Evolutionary conservation across 2,888 invertebrate genomes (phyloP).

Genomic region (Cremastinae sp.): DNA sequence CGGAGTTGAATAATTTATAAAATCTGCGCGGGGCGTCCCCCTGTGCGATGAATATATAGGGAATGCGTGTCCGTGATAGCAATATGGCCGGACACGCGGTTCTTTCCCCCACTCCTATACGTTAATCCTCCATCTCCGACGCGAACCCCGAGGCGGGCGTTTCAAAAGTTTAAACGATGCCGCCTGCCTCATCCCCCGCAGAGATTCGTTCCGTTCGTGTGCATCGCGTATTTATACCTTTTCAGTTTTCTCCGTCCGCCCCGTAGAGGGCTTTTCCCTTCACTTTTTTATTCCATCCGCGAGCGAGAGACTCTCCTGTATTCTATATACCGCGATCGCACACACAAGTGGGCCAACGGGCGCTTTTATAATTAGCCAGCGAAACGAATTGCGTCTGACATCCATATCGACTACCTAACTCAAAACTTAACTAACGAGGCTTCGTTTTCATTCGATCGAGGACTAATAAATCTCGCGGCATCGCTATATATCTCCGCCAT

Average conservation of each 20-base stretch:
- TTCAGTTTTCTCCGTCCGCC: not conserved
- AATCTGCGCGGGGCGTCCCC: conserved; percentile 66
- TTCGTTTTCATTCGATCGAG: conserved; percentile 74
- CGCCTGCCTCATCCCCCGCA: conserved; percentile 58
- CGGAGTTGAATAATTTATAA: conserved; percentile 71
- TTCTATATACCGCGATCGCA: not conserved
- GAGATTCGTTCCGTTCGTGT: conserved; percentile 10
- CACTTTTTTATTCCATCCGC: conserved; percentile 6
- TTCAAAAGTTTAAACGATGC: conserved; percentile 71
- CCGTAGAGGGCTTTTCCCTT: not conserved
- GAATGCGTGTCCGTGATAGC: conserved; percentile 26
- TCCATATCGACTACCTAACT: conserved; percentile 77
- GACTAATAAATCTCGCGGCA: conserved; percentile 74
- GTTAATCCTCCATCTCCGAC: conserved; percentile 4
- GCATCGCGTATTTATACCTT: not conserved
- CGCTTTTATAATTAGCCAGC: conserved; percentile 78
- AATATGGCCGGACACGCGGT: conserved; percentile 36
- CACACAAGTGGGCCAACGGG: conserved; percentile 56
- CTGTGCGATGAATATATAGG: not conserved
- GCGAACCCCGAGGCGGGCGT: conserved; percentile 46
- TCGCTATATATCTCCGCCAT: conserved; percentile 76
- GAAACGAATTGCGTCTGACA: conserved; percentile 77
- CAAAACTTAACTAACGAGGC: conserved; percentile 77
- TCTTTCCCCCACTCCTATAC: conserved; percentile 6
- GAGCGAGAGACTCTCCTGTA: conserved; percentile 8